These are phyloP conservation scores for Apomyelois bistriatella DNA, from an alignment of 2,888 invertebrate species.

Conservation along the genomic window DNA sequence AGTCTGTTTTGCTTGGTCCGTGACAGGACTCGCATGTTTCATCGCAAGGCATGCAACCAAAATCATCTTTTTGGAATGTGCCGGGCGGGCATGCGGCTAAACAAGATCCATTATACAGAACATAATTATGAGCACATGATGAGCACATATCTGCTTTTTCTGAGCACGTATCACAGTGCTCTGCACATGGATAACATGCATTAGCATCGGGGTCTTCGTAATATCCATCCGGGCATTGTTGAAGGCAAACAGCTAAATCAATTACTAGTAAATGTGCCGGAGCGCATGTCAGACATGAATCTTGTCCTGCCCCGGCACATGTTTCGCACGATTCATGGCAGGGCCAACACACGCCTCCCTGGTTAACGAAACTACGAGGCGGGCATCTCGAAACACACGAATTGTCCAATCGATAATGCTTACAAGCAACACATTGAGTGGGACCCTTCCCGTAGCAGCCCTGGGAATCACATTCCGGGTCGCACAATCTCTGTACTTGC, in stretches of 20 bases:
- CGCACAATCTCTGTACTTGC: slow-evolving; percentile 85
- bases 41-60: slow-evolving; percentile 89
- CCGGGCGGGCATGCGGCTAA: slow-evolving; percentile 90
- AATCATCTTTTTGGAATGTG: slow-evolving; percentile 92
- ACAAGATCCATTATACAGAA: slow-evolving; percentile 91
- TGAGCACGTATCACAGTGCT: slow-evolving; percentile 92
- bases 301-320: slow-evolving; percentile 92
- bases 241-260: slow-evolving; percentile 91
- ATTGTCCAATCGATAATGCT: slow-evolving; percentile 90
- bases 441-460: slow-evolving; percentile 93
- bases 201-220: slow-evolving; percentile 88
- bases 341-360: slow-evolving; percentile 90
- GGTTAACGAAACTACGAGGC: slow-evolving; percentile 90
- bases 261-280: slow-evolving; percentile 90
- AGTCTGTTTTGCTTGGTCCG: slow-evolving; percentile 87
- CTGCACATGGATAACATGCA: slow-evolving; percentile 92
- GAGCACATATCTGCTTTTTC: slow-evolving; percentile 92
- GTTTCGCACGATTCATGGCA: slow-evolving; percentile 94
- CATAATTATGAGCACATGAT: slow-evolving; percentile 92
- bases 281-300: slow-evolving; percentile 91
- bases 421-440: slow-evolving; percentile 90
- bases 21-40: slow-evolving; percentile 89
- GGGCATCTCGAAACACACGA: slow-evolving; percentile 92
- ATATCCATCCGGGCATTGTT: slow-evolving; percentile 93
- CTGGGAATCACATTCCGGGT: slow-evolving; percentile 87